Evolutionary conservation across 2,888 invertebrate genomes (phyloP).

Genomic region (Xiphydria camelus): DNA sequence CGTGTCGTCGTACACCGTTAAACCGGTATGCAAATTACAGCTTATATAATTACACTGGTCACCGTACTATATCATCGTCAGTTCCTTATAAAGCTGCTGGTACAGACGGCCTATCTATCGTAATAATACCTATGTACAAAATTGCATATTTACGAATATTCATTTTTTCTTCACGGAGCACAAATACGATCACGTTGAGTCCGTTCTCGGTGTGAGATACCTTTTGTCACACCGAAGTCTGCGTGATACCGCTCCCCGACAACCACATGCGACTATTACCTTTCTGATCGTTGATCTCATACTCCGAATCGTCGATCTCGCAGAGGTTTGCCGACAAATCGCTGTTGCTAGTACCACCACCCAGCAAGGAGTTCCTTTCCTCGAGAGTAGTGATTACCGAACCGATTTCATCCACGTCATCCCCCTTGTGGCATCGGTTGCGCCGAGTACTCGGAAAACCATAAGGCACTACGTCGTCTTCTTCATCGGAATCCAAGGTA

Average conservation of each 20-base stretch:
- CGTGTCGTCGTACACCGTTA: background rate
- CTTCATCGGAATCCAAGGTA: conserved; percentile 52
- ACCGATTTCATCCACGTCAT: conserved; percentile 66
- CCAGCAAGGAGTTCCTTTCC: conserved; percentile 76
- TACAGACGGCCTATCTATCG: conserved; percentile 35
- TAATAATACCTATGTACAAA: conserved; percentile 46
- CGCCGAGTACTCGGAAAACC: conserved; percentile 60
- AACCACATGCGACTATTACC: conserved; percentile 52
- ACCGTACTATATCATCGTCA: conserved; percentile 16
- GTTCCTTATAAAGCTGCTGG: conserved; percentile 43
- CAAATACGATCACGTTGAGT: conserved; percentile 29
- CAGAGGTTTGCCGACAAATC: conserved; percentile 86
- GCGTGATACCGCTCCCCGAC: conserved; percentile 53
- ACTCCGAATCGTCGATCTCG: conserved; percentile 90
- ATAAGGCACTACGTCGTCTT: conserved; percentile 60
- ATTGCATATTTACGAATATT: conserved; percentile 41
- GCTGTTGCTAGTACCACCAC: conserved; percentile 75
- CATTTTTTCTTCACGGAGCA: conserved; percentile 24
- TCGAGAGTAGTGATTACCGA: conserved; percentile 73
- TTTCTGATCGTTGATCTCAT: conserved; percentile 62
- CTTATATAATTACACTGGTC: conserved; percentile 5
- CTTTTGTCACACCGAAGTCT: conserved; percentile 57
- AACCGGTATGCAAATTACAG: background rate
- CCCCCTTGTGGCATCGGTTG: conserved; percentile 53
- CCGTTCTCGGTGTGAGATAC: conserved; percentile 13